Percentiles rank a stretch among this genome's conserved stretches.
Conservation (phyloP, 2,888 invertebrate genomes). For the Andrena hattorfiana region DNA sequence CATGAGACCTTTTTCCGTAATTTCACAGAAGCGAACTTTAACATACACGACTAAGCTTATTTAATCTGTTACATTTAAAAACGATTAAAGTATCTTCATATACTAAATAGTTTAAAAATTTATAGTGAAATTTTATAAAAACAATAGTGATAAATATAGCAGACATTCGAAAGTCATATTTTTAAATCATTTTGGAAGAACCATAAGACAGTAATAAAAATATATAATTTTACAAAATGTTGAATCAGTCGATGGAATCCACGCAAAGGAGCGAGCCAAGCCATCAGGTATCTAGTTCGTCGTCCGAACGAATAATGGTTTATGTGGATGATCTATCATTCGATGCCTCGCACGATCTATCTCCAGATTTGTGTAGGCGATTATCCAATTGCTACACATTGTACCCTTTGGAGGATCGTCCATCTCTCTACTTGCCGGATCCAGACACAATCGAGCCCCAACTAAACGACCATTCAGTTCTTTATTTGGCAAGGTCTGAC, state of each 20-base stretch:
- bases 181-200: background rate
- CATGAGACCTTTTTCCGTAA: too few relatives aligned
- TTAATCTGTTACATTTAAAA: too few relatives aligned
- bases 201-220: background rate
- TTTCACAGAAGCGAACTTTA: too few relatives aligned
- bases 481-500: conserved; percentile 57
- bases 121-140: background rate
- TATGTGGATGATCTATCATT: conserved; percentile 76
- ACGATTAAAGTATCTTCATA: too few relatives aligned
- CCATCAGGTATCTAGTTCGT: conserved; percentile 67
- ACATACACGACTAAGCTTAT: too few relatives aligned
- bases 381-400: conserved; percentile 43
- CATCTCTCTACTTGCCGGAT: conserved; percentile 40
- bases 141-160: background rate
- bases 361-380: conserved; percentile 50
- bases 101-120: too few relatives aligned
- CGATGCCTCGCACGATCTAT: conserved; percentile 54
- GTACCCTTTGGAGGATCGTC: conserved; percentile 52
- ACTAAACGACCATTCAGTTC: conserved; percentile 55
- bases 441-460: conserved; percentile 43
- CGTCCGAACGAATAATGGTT: conserved; percentile 78
- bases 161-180: background rate
- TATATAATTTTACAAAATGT: background rate
- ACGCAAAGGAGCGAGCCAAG: conserved; percentile 18
- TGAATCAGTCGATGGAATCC: conserved; percentile 12